Conservation (phyloP, 2,888 invertebrate species). For the Lypha dubia region DNA sequence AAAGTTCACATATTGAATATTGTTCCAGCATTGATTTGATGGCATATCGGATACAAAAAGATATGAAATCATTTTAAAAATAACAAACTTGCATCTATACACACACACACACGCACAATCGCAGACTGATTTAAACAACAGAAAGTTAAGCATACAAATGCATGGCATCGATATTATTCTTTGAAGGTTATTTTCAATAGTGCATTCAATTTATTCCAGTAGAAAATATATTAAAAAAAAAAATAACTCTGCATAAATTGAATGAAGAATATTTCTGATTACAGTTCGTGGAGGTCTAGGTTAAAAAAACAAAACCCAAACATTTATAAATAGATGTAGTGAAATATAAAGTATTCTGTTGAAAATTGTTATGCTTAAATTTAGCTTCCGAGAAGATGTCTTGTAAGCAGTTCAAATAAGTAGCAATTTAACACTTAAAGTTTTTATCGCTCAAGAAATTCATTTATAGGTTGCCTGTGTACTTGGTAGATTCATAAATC, state of each 20-base stretch:
- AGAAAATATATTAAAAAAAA: background rate
- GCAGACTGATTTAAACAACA: conserved; percentile 21
- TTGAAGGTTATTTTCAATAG: conserved; percentile 53
- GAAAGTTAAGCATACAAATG: conserved; percentile 2
- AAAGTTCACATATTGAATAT: conserved; percentile 63
- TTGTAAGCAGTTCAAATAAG: too few species aligned
- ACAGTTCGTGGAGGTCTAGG: background rate
- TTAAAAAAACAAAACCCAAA: too few species aligned
- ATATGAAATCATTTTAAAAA: conserved; percentile 64
- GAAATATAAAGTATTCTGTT: background rate
- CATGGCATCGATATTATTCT: conserved; percentile 32
- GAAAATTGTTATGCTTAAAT: background rate
- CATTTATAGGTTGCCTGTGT: too few species aligned
- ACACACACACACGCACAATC: background rate
- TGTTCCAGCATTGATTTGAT: conserved; percentile 63
- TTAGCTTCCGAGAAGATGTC: background rate
- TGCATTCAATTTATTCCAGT: conserved; percentile 46
- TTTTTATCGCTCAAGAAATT: too few species aligned
- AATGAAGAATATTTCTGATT: conserved; percentile 15
- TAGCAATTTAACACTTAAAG: too few species aligned
- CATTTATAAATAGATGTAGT: background rate
- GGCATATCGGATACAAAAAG: conserved; percentile 63
- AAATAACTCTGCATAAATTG: conserved; percentile 47
- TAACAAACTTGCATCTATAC: conserved; percentile 48
- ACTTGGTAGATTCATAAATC: too few species aligned